phyloP scores from a whole-genome alignment of 2,888 invertebrate species.

The Idaea straminata region DNA sequence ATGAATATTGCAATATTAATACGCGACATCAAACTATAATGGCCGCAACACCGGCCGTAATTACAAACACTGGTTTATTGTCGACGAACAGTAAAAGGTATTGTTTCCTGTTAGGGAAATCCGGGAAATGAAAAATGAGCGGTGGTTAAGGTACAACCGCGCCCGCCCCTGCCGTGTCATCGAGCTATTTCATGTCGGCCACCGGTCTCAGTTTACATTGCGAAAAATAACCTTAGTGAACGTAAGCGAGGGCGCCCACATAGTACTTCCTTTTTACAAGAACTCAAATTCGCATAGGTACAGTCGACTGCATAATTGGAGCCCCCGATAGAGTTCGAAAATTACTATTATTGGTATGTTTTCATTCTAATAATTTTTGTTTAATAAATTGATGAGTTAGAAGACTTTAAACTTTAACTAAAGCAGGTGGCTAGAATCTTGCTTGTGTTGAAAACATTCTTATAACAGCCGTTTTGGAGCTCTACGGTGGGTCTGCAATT shows the following conservation, averaged over 20 bases:
- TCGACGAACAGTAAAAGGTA: constrained; percentile 26
- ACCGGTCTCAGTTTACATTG: not conserved
- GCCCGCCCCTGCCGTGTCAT: not conserved
- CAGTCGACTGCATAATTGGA: too few relatives aligned
- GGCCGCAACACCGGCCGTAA: constrained; percentile 25
- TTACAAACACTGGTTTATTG: constrained; percentile 27
- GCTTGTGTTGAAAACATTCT: too few relatives aligned
- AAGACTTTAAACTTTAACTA: too few relatives aligned
- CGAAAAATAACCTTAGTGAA: not conserved
- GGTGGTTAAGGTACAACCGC: constrained; percentile 5
- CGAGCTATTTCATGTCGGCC: not conserved
- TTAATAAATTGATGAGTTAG: too few relatives aligned
- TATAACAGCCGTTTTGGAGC: too few relatives aligned
- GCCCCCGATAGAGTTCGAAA: too few relatives aligned
- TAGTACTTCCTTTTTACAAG: too few relatives aligned
- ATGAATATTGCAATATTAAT: constrained; percentile 18
- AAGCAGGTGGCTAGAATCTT: too few relatives aligned
- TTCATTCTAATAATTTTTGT: too few relatives aligned
- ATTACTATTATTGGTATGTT: too few relatives aligned
- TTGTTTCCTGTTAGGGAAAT: constrained; percentile 30
- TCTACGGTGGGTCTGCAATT: too few relatives aligned
- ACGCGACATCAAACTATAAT: constrained; percentile 15
- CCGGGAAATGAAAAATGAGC: constrained; percentile 38
- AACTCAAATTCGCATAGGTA: too few relatives aligned
- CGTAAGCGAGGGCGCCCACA: not conserved